phyloP scores from a whole-genome alignment of 53 echinoderm and acorn worm genomes.

The Temnopleurus reevesii region DNA sequence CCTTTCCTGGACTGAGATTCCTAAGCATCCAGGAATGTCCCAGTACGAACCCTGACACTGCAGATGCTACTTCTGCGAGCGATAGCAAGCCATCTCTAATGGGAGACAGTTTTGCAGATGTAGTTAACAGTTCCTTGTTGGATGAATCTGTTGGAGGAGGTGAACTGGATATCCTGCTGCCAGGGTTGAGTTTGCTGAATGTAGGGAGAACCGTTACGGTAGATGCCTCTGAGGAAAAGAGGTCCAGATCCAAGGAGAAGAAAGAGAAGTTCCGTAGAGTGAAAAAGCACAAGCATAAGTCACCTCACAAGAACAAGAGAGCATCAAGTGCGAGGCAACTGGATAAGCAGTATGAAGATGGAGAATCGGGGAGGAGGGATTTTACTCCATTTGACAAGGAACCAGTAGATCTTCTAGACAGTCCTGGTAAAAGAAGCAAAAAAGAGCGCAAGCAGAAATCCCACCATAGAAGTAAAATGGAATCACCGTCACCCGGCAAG shows the following conservation, averaged over 20 bases:
- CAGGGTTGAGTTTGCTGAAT: slow-evolving; percentile 17
- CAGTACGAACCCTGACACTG: not conserved
- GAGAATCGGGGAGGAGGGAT: not conserved
- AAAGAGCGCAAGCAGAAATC: not conserved
- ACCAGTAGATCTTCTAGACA: not conserved
- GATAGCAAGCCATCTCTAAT: not conserved
- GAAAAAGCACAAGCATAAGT: slow-evolving; percentile 23
- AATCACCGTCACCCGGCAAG: slow-evolving; percentile 3
- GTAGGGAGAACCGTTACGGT: not conserved
- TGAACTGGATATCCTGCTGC: not conserved
- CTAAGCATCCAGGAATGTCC: not conserved
- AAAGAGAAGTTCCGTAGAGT: not conserved
- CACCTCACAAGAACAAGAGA: not conserved
- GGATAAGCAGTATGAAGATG: not conserved
- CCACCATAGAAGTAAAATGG: not conserved
- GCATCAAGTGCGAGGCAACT: not conserved
- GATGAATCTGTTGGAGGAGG: not conserved
- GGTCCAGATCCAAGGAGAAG: not conserved
- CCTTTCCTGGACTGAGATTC: slow-evolving; percentile 24
- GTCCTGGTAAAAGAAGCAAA: not conserved
- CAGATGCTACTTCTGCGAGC: not conserved
- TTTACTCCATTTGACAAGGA: not conserved
- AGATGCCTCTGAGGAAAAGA: not conserved
- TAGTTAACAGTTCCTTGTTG: slow-evolving; percentile 28
- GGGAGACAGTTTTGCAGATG: not conserved